phyloP scores from a whole-genome alignment of 2,113 vertebrate genomes.

The Otis tarda region DNA sequence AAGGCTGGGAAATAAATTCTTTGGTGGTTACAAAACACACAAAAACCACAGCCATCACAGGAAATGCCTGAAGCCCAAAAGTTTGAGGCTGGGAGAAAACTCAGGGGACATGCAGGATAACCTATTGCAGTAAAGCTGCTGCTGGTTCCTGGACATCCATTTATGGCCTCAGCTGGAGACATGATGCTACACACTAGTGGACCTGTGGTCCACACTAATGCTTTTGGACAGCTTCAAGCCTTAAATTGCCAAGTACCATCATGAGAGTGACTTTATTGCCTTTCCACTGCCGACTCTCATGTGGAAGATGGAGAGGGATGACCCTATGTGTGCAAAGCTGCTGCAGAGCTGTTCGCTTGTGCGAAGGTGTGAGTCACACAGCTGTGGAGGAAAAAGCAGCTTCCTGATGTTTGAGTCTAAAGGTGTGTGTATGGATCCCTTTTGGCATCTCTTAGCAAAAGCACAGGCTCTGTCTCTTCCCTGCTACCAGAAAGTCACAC shows the following conservation, averaged over 20 bases:
- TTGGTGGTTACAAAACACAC: background rate
- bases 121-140: background rate
- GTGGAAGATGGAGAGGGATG: background rate
- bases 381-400: background rate
- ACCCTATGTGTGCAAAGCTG: accelerated
- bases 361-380: background rate
- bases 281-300: background rate
- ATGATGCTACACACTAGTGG: accelerated
- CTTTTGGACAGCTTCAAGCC: background rate
- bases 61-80: background rate
- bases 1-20: background rate
- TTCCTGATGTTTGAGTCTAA: background rate
- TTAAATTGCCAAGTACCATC: background rate
- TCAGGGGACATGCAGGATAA: background rate
- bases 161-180: background rate
- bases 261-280: background rate
- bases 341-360: background rate
- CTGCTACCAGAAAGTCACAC: background rate
- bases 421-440: background rate
- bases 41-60: background rate
- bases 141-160: background rate
- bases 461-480: background rate
- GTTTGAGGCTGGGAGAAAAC: background rate
- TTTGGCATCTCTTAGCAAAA: background rate
- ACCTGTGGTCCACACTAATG: background rate